These are phyloP conservation scores for Drosophila emarginata DNA, from an alignment of 2,888 invertebrate genomes.

Conservation along the genomic window DNA sequence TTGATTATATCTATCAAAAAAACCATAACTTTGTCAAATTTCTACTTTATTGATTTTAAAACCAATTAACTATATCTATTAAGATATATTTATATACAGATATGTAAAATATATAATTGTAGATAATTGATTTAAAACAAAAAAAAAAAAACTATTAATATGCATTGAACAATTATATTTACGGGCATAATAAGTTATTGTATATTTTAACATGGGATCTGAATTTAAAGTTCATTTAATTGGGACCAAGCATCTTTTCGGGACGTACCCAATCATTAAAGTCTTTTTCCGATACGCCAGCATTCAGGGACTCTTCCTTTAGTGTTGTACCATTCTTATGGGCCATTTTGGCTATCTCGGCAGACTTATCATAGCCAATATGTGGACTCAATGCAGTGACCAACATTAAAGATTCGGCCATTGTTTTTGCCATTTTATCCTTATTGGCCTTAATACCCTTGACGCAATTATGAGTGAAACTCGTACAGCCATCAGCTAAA, in stretches of 20 bases:
- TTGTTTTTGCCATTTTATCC: constrained; percentile 89
- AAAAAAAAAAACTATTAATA: too few species aligned
- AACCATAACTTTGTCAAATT: too few species aligned
- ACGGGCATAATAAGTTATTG: too few species aligned
- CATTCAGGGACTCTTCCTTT: constrained; percentile 92
- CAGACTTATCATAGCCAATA: constrained; percentile 98
- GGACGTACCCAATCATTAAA: constrained; percentile 95
- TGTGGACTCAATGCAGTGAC: constrained; percentile 98
- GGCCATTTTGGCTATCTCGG: constrained; percentile 96
- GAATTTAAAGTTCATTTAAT: constrained; percentile 81
- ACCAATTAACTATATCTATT: too few species aligned
- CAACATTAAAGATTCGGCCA: constrained; percentile 96
- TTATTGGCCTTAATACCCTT: constrained; percentile 90
- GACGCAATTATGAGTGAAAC: constrained; percentile 94
- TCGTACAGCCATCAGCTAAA: constrained; percentile 88
- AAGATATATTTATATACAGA: too few species aligned
- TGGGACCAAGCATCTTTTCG: constrained; percentile 93
- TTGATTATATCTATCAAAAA: too few species aligned
- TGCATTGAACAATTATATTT: too few species aligned
- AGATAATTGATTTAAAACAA: too few species aligned
- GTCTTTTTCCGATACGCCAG: constrained; percentile 89
- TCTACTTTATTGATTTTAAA: too few species aligned
- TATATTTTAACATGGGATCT: too few species aligned
- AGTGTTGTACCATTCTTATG: constrained; percentile 93
- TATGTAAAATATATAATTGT: too few species aligned